Conservation (phyloP, 2,797 vertebrate species). For the Pempheris klunzingeri region DNA sequence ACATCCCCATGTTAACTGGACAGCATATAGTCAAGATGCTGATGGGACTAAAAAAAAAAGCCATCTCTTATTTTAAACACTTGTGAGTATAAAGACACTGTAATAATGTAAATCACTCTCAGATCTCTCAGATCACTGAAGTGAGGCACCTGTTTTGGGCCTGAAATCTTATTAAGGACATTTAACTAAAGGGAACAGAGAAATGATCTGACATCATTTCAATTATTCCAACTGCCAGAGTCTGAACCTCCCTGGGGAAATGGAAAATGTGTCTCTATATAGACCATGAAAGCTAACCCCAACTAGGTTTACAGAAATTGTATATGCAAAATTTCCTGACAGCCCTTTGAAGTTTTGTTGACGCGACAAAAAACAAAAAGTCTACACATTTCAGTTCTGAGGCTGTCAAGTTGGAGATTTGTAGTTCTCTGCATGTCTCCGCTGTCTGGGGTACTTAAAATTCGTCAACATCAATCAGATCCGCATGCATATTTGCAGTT, state of each 20-base stretch:
- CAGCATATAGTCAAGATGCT: conserved; percentile 17
- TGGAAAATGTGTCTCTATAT: conserved; percentile 11
- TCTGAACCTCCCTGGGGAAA: conserved; percentile 34
- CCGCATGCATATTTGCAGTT: conserved; percentile 32
- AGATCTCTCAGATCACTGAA: conserved; percentile 7
- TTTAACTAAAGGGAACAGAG: conserved; percentile 22
- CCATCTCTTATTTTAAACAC: conserved; percentile 14
- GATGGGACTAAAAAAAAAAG: conserved; percentile 3
- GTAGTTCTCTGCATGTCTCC: conserved; percentile 40
- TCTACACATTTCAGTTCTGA: conserved; percentile 34
- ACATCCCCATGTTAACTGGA: conserved; percentile 20
- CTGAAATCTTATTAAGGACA: conserved; percentile 19
- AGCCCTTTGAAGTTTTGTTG: conserved; percentile 62
- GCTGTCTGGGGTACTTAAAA: conserved; percentile 56
- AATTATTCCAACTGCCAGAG: conserved; percentile 38
- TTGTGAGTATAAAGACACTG: conserved; percentile 5
- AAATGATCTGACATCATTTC: conserved; percentile 39
- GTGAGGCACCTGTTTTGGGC: conserved; percentile 33
- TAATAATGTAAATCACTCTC: conserved; percentile 14
- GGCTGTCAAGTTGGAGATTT: conserved; percentile 49
- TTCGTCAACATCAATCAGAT: conserved; percentile 54
- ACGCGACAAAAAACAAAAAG: conserved; percentile 35
- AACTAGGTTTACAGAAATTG: conserved; percentile 38
- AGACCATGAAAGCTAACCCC: conserved; percentile 39
- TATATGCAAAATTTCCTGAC: conserved; percentile 44